Evolutionary conservation across 1,140 invertebrate genomes (phyloP), one percentile per base, ranked within the genome.

Genomic region (Ylistrum balloti): DNA sequence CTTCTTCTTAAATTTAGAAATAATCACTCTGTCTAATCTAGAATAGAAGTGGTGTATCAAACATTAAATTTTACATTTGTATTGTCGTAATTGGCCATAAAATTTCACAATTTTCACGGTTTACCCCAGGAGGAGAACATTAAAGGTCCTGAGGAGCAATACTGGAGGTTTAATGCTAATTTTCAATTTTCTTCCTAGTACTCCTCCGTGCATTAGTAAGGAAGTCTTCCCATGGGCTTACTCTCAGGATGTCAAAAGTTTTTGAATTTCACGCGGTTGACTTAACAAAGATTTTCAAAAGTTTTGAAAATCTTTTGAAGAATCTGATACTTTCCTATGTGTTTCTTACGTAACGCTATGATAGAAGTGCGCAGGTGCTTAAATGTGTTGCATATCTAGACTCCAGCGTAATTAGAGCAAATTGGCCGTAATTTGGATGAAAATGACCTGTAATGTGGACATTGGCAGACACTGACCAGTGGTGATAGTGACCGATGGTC

Each of bases 391-490:
- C 22, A 28, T 74, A 28, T 11, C n/a, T 28, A 74, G 56, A 11
- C 22, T 28, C 15, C 9, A 17, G 28, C 5, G 56, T n/a, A 9
- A 74, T 74, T 74, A 74, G 56, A 74, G 28, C 56, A 74, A 74
- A 74, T 74, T 74, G 56, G 56, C 56, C 56, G 56, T 74, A 74
- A 74, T 74, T 74, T 74, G 56, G 56, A 74, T n/a, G 56, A 74
- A 74, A 74, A n/a, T 74, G 56, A 74, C 56, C n/a, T 5, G 56
- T 74, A 28, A 74, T 74, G 56, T 74, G 56, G 56, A 74, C 56
- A 74, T 28, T 74, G 56, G 56, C 56, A 74, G 56, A 74, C 56
- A 74, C n/a, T 74, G 56, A 74, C 56, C 56, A 74, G 56, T 74
- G 22, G 13, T 28, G 56, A 74, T 74, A 74, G 56, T 74, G 56